Percentiles rank a stretch among this genome's conserved stretches.
Conservation (phyloP, 2,113 vertebrate species). For the Hydropotes inermis region DNA sequence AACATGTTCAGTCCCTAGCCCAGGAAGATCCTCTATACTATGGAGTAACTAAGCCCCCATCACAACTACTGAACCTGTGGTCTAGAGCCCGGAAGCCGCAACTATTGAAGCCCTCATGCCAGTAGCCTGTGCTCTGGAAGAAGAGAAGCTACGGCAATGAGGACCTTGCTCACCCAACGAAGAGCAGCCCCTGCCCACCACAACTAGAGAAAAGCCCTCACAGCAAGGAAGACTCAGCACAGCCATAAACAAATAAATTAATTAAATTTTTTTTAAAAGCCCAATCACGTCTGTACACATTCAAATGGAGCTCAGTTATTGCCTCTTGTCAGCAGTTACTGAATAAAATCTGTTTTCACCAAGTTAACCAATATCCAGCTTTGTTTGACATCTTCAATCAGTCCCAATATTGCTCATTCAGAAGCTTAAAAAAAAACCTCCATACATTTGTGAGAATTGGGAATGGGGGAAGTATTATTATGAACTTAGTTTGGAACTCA, state of each 20-base stretch:
- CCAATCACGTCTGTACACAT: not conserved
- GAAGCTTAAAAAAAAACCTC: not conserved
- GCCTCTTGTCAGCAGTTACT: not conserved
- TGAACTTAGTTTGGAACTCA: not conserved
- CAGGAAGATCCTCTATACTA: not conserved
- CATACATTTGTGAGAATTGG: not conserved
- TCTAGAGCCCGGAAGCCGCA: not conserved
- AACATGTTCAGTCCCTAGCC: not conserved
- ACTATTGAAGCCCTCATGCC: not conserved
- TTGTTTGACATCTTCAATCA: not conserved
- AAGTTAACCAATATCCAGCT: not conserved
- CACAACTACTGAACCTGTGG: not conserved
- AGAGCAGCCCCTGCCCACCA: not conserved
- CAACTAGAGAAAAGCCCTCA: not conserved
- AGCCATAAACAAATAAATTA: not conserved
- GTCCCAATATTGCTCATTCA: not conserved
- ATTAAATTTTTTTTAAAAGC: not conserved
- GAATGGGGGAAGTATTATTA: not conserved
- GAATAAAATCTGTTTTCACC: not conserved
- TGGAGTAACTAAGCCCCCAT: not conserved
- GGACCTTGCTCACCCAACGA: not conserved
- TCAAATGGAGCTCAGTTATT: not conserved
- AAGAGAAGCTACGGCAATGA: not conserved
- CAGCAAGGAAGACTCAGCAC: not conserved
- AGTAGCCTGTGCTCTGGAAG: not conserved